phyloP scores from a whole-genome alignment of 2,797 vertebrate species.

The Acanthornis magna region DNA sequence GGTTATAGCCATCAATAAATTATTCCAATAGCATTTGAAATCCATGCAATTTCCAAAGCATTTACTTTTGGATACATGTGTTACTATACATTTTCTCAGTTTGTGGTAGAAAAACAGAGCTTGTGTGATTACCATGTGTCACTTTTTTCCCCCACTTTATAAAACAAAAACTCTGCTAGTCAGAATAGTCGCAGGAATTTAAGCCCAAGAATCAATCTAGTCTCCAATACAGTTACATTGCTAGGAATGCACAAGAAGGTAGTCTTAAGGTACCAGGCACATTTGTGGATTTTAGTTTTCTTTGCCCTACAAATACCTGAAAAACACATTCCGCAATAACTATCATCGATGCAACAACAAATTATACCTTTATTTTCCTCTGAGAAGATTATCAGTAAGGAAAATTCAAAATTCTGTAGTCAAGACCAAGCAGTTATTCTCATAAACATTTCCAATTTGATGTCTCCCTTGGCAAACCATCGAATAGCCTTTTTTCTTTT shows the following conservation, averaged over 20 bases:
- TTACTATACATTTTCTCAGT: neutral
- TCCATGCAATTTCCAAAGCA: neutral
- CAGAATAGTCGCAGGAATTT: neutral
- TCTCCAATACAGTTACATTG: neutral
- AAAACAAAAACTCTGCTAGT: neutral
- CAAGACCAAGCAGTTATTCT: neutral
- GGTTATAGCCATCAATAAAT: neutral
- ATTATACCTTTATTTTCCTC: neutral
- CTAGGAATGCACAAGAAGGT: neutral
- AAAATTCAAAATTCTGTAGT: neutral
- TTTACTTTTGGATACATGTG: neutral
- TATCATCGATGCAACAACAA: neutral
- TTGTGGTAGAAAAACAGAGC: neutral
- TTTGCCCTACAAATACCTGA: neutral
- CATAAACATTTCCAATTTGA: neutral
- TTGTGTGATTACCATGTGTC: neutral
- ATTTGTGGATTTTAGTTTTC: neutral
- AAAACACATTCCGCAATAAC: neutral
- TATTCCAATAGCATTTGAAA: neutral
- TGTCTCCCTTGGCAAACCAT: neutral
- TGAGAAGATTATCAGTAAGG: neutral
- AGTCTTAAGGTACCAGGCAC: neutral
- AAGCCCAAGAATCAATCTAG: neutral
- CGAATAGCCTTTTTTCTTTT: neutral
- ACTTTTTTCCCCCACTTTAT: neutral